Evolutionary conservation across 2,113 vertebrate species (phyloP).

Genomic region (Bos javanicus): DNA sequence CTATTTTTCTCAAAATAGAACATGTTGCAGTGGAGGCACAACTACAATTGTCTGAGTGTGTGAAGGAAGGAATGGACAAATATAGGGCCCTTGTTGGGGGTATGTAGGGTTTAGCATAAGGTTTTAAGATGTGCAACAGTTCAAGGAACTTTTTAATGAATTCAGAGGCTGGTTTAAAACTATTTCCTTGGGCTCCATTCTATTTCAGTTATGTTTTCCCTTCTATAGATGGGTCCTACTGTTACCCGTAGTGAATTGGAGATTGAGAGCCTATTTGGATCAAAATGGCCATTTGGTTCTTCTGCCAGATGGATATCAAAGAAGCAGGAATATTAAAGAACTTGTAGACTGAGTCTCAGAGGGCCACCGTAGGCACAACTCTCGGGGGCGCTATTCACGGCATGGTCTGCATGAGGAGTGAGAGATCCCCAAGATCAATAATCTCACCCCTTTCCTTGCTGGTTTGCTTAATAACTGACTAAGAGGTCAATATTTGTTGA

Average conservation of each 20-base stretch:
- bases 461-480: background rate
- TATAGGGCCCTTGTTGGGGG: background rate
- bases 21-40: background rate
- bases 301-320: background rate
- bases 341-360: background rate
- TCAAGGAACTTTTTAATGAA: background rate
- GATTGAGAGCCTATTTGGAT: background rate
- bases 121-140: background rate
- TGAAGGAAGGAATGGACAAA: background rate
- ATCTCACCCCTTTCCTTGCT: background rate
- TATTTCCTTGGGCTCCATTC: background rate
- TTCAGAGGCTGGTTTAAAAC: background rate
- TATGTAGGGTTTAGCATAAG: background rate
- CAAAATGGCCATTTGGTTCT: background rate
- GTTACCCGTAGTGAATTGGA: background rate
- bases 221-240: background rate
- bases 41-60: background rate
- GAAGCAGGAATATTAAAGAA: background rate
- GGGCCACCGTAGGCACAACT: background rate
- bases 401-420: background rate
- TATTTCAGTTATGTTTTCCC: background rate
- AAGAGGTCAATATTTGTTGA: background rate
- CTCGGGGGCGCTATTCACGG: background rate
- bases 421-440: background rate
- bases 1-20: background rate